Conservation (phyloP, 1,140 invertebrate genomes). For the Drosophila ohnishii region DNA sequence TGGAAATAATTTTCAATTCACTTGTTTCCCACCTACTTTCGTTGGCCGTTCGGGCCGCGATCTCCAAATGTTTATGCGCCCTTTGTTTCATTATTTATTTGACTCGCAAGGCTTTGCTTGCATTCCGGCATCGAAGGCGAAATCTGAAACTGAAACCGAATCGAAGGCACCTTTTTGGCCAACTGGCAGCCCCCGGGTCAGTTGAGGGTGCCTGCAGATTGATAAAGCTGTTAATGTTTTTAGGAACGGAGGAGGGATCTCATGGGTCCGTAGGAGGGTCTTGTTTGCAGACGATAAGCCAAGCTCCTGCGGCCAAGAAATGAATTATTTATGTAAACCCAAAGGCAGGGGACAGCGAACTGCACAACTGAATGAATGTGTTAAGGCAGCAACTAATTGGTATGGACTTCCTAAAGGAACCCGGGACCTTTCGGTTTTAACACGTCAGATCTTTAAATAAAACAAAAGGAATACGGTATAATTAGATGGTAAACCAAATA, state of each 20-base stretch:
- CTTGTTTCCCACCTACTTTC: slow-evolving; percentile 81
- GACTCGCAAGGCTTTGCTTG: slow-evolving; percentile 13
- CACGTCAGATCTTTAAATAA: not conserved
- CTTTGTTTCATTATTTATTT: slow-evolving; percentile 74
- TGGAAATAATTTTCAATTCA: slow-evolving; percentile 83
- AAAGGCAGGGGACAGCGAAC: slow-evolving; percentile 2
- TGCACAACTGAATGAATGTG: slow-evolving; percentile 35
- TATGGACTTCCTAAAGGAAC: not conserved
- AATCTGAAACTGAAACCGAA: slow-evolving; percentile 28
- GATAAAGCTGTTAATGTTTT: slow-evolving; percentile 71
- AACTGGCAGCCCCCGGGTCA: slow-evolving; percentile 35
- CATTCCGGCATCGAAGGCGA: slow-evolving; percentile 18
- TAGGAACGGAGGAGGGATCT: slow-evolving; percentile 3
- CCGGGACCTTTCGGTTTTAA: too few species aligned
- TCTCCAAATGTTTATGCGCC: slow-evolving; percentile 67
- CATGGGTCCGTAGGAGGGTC: slow-evolving; percentile 43
- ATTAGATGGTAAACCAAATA: not conserved
- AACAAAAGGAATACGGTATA: too few species aligned
- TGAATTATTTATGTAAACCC: slow-evolving; percentile 49
- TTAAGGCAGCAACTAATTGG: slow-evolving; percentile 38
- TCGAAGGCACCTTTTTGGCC: slow-evolving; percentile 33
- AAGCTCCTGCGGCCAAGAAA: slow-evolving; percentile 28
- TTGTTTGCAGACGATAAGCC: slow-evolving; percentile 45
- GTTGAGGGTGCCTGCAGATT: slow-evolving; percentile 28
- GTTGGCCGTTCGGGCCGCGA: slow-evolving; percentile 48